Evolutionary conservation across 2,888 invertebrate genomes (phyloP).

Genomic region (Agrilus biguttatus): DNA sequence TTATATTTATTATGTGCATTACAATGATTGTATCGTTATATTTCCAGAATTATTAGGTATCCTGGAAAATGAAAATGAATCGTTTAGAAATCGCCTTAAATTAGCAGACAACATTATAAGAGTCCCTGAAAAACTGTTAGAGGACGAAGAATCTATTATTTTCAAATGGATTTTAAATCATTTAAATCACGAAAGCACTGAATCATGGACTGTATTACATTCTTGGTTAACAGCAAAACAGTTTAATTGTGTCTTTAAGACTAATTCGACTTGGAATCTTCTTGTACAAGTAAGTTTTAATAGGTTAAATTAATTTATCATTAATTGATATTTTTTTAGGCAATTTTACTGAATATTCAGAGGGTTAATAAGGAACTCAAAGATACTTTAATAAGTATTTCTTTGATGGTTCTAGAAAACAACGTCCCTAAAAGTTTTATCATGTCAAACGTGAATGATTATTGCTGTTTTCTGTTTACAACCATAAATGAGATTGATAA

Average conservation of each 20-base stretch:
- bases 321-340: too few species aligned
- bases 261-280: slow-evolving; percentile 3
- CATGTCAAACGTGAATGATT: slow-evolving; percentile 15
- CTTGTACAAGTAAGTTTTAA: slow-evolving; percentile 1
- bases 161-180: slow-evolving; percentile 17
- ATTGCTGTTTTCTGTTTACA: slow-evolving; percentile 15
- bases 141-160: slow-evolving; percentile 17
- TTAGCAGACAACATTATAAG: slow-evolving; percentile 22
- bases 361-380: not conserved
- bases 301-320: slow-evolving; percentile 6
- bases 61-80: slow-evolving; percentile 18
- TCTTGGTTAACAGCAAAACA: slow-evolving; percentile 18
- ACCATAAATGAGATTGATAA: slow-evolving; percentile 11
- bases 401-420: slow-evolving; percentile 9
- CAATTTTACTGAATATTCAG: not conserved
- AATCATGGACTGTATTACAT: slow-evolving; percentile 14
- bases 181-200: slow-evolving; percentile 7
- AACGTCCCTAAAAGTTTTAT: slow-evolving; percentile 19
- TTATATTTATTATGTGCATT: not conserved
- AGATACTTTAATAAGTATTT: slow-evolving; percentile 1
- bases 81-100: slow-evolving; percentile 19
- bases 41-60: slow-evolving; percentile 18
- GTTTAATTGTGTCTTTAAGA: slow-evolving; percentile 6
- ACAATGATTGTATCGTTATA: not conserved
- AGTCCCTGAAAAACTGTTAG: slow-evolving; percentile 13